A percentile compares a stretch with the other conserved stretches of the same genome.
phyloP scores from a whole-genome alignment of 2,113 vertebrate species.

The Dipodomys ordii region DNA sequence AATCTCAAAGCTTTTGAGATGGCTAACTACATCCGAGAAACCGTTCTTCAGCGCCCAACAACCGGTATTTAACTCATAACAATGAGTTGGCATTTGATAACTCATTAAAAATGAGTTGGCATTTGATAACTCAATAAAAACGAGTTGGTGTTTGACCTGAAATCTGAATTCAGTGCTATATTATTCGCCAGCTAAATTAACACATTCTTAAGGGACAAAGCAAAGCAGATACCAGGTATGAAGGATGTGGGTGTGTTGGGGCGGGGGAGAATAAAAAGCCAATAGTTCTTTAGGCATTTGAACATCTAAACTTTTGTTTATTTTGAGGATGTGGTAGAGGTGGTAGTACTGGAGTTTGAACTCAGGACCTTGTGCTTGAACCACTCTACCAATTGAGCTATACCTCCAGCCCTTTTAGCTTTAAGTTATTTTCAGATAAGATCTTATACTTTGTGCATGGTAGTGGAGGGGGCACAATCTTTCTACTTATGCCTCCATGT shows the following conservation, averaged over 20 bases:
- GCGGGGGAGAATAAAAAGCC: not conserved
- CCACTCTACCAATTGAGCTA: no score
- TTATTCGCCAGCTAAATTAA: constrained; percentile 20
- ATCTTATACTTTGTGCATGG: no score
- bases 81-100: not conserved
- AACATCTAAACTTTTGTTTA: not conserved
- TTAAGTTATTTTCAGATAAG: no score
- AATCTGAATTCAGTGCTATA: constrained; percentile 46
- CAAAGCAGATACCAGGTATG: not conserved
- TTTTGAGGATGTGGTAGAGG: not conserved
- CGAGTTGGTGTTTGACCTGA: not conserved
- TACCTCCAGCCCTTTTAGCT: no score
- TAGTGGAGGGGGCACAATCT: no score
- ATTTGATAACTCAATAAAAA: no score
- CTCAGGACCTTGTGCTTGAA: no score
- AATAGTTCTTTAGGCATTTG: not conserved
- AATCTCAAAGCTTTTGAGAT: constrained; percentile 80
- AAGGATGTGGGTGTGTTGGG: not conserved
- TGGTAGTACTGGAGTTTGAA: no score
- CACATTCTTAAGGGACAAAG: not conserved
- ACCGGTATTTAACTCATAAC: constrained; percentile 60
- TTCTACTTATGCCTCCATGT: no score
- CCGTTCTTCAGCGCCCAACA: constrained; percentile 50
- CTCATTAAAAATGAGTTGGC: no score
- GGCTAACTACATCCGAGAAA: constrained; percentile 57